Evolutionary conservation across 2,888 invertebrate species (phyloP).

Genomic region (Sepioteuthis lessoniana): DNA sequence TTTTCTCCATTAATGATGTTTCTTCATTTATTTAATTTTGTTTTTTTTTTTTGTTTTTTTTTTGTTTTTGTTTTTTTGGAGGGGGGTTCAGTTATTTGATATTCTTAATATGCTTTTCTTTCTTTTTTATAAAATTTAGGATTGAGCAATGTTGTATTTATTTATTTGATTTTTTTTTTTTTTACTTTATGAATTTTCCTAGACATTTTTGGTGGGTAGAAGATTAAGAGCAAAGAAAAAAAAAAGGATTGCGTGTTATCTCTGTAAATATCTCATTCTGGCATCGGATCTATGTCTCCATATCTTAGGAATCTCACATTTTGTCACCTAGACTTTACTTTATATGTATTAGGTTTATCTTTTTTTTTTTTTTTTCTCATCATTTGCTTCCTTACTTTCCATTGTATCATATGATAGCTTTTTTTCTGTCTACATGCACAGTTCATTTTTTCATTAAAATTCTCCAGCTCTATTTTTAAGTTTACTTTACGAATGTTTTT

Average conservation of each 20-base stretch:
- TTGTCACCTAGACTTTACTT: background rate
- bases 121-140: background rate
- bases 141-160: background rate
- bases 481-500: background rate
- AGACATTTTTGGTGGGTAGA: background rate
- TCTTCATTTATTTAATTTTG: background rate
- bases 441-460: background rate
- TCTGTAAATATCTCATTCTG: background rate
- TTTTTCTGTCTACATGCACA: background rate
- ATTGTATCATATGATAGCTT: background rate
- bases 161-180: background rate
- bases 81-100: too few species aligned
- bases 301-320: slow-evolving; percentile 17
- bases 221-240: background rate
- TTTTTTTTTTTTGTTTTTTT: background rate
- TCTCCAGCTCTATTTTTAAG: background rate
- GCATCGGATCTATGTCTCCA: background rate
- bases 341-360: background rate
- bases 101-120: background rate
- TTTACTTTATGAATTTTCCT: background rate
- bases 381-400: background rate
- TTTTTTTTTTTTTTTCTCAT: background rate
- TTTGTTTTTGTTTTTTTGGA: too few species aligned
- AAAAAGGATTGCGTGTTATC: background rate
- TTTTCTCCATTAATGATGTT: background rate